phyloP scores from a whole-genome alignment of 2,888 invertebrate genomes.

The Drosophila mercatorum region DNA sequence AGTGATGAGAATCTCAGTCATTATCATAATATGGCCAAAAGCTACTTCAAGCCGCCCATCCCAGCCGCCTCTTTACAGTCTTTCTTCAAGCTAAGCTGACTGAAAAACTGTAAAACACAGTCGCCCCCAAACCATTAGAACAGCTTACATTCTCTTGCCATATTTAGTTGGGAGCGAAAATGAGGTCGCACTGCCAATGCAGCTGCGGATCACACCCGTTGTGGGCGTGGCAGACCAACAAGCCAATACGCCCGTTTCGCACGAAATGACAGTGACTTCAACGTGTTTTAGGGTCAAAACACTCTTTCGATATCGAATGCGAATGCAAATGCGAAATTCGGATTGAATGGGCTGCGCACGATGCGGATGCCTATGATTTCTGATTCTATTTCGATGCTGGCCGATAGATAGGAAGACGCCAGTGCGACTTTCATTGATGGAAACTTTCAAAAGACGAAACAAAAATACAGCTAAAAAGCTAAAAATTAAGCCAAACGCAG shows the following conservation, averaged over 20 bases:
- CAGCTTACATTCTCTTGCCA: neutral
- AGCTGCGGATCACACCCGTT: neutral
- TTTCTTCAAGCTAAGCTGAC: no score
- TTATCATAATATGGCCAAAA: no score
- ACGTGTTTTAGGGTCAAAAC: slow-evolving; percentile 68
- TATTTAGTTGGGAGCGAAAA: neutral
- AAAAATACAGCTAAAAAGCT: slow-evolving; percentile 30
- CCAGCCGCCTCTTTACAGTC: no score
- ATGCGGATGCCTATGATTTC: slow-evolving; percentile 55
- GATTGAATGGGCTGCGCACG: slow-evolving; percentile 36
- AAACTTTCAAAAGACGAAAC: slow-evolving; percentile 65
- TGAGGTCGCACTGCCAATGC: neutral
- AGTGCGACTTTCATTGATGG: slow-evolving; percentile 74
- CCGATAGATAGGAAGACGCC: slow-evolving; percentile 1
- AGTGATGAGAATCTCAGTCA: neutral
- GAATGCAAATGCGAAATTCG: slow-evolving; percentile 57
- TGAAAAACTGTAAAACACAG: neutral
- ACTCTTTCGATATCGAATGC: slow-evolving; percentile 59
- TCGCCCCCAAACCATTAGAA: neutral
- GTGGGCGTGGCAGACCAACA: neutral
- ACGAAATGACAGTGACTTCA: slow-evolving; percentile 1
- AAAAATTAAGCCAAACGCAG: slow-evolving; percentile 49
- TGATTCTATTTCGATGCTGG: slow-evolving; percentile 16
- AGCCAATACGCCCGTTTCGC: neutral
- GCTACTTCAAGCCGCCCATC: neutral